Base-by-base conservation (phyloP, 2,888 invertebrate genomes). In the Scelioninae gen. 2 region DNA sequence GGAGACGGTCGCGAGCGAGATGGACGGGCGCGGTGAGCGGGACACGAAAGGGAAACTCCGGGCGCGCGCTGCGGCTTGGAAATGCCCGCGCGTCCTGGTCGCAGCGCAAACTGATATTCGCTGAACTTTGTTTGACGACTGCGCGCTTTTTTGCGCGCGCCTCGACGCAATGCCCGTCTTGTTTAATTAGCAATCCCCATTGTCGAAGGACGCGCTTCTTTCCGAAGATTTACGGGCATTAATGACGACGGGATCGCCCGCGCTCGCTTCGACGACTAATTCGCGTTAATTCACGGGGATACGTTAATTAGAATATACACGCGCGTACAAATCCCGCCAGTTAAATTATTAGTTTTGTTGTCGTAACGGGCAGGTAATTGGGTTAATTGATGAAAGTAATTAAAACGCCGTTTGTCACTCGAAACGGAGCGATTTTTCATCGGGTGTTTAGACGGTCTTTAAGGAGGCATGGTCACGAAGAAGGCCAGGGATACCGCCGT, bases 161-260 rank as follows among this genome's bases (percentile, higher is more conserved):
- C 41, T 22, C 16, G 6, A 11, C 43, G 19, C 11, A 33, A 19
- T 10, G 11, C n/a, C 13, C 33, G 10, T 53, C 53, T 53, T 67
- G 50, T 58, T 68, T 60, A 68, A 60, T 68, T 68, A 68, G 28
- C 19, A n/a, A n/a, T n/a, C n/a, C n/a, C n/a, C n/a, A n/a, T n/a
- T n/a, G n/a, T n/a, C n/a, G 52, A 52, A 48, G 10, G 39, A 19
- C 48, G 37, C 31, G 46, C 15, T 39, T 65, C 39, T 48, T 37
- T 60, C 19, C 46, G 48, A 48, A 60, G 46, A 60, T 60, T 60
- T 60, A 48, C 48, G 39, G n/a, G 46, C 4, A 48, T 60, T n/a
- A 60, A 60, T 60, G 37, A 48, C 46, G 39, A 19, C 48, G 48
- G n/a, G 37, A 46, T 60, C 48, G 35, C 48, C 11, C 46, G 18